phyloP scores from a whole-genome alignment of 2,888 invertebrate species.

The Ephialtes manifestator region DNA sequence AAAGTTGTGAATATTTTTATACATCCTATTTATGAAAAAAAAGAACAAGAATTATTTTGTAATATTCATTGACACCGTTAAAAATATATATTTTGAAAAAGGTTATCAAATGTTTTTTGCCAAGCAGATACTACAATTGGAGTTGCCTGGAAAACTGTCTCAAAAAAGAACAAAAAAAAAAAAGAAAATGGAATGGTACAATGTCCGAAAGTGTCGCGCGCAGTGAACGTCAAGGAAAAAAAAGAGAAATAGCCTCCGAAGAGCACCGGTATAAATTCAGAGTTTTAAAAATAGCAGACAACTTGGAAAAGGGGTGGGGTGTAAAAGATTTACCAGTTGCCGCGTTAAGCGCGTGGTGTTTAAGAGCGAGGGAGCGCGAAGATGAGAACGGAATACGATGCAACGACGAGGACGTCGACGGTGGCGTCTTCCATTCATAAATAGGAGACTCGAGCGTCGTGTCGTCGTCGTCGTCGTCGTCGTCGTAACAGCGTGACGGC shows the following conservation, averaged over 20 bases:
- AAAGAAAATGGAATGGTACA: not conserved
- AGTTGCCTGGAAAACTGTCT: not conserved
- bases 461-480: conserved; percentile 67
- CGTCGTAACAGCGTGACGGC: conserved; percentile 62
- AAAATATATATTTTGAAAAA: too few relatives aligned
- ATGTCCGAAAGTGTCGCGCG: conserved; percentile 40
- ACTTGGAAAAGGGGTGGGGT: conserved; percentile 30
- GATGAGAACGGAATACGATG: conserved; percentile 26
- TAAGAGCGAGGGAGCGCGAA: conserved; percentile 24
- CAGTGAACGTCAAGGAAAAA: conserved; percentile 8
- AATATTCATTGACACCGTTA: too few relatives aligned
- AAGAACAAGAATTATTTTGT: too few relatives aligned
- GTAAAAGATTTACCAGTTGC: conserved; percentile 39
- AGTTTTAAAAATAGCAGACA: conserved; percentile 61
- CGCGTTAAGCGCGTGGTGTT: conserved; percentile 5
- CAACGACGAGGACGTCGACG: conserved; percentile 57
- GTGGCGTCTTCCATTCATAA: conserved; percentile 80
- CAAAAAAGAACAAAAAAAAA: not conserved
- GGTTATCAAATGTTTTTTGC: too few relatives aligned
- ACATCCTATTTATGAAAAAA: too few relatives aligned
- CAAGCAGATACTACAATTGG: not conserved
- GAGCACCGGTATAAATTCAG: conserved; percentile 46
- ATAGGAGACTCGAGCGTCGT: conserved; percentile 73
- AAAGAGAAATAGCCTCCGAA: conserved; percentile 27
- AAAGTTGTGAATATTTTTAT: too few relatives aligned